Evolutionary conservation across 1,140 invertebrate species (phyloP).

Genomic region (Helicoverpa armigera): DNA sequence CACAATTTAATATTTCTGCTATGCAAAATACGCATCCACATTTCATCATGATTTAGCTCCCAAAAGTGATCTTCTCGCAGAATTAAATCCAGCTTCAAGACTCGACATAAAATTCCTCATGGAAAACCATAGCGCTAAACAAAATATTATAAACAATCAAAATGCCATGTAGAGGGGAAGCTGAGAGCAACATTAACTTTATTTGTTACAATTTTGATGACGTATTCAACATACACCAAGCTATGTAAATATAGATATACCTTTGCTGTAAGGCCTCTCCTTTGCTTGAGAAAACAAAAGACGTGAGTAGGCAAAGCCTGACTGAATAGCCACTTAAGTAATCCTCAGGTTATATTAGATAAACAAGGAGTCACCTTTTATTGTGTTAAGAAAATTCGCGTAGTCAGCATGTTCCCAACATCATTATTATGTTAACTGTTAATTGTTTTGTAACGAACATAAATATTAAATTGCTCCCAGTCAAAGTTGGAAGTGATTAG

Average conservation of each 20-base stretch:
- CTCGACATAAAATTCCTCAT: too few species aligned
- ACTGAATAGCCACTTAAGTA: constrained; percentile 40
- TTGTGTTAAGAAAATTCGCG: constrained; percentile 2
- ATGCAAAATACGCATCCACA: too few species aligned
- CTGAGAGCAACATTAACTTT: not conserved
- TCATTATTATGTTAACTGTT: constrained; percentile 35
- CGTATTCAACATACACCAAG: not conserved
- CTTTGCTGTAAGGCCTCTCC: constrained; percentile 27
- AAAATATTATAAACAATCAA: too few species aligned
- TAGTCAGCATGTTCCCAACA: constrained; percentile 16
- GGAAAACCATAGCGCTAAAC: too few species aligned
- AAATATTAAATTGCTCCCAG: constrained; percentile 12
- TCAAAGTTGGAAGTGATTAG: constrained; percentile 14
- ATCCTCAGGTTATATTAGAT: constrained; percentile 41
- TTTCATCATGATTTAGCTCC: too few species aligned
- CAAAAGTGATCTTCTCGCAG: too few species aligned
- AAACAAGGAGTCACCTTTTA: constrained; percentile 26
- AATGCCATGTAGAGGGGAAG: not conserved
- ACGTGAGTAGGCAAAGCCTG: constrained; percentile 25
- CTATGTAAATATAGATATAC: too few species aligned
- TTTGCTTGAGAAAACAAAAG: constrained; percentile 43
- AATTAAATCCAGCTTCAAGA: too few species aligned
- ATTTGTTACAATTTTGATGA: constrained; percentile 16
- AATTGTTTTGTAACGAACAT: constrained; percentile 23
- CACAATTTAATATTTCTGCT: too few species aligned